These are phyloP conservation scores for Seriola aureovittata DNA, from an alignment of 2,113 vertebrate genomes.

Conservation along the genomic window DNA sequence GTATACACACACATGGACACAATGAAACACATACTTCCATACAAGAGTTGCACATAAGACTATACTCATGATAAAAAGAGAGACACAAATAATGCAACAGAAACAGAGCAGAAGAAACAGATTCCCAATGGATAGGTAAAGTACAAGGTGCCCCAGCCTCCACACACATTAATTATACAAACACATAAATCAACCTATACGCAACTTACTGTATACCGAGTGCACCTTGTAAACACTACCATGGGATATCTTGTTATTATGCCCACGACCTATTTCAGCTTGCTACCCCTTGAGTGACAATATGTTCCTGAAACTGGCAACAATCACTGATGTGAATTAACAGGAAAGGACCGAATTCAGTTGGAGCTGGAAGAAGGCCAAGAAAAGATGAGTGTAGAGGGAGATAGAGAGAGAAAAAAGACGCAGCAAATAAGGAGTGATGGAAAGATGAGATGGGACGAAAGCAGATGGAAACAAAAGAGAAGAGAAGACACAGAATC, in stretches of 20 bases:
- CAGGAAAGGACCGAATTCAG: slow-evolving; percentile 22
- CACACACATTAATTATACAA: not conserved
- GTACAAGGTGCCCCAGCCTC: not conserved
- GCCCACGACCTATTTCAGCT: slow-evolving; percentile 7
- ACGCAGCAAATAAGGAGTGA: slow-evolving; percentile 28
- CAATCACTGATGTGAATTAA: slow-evolving; percentile 20
- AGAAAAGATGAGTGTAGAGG: slow-evolving; percentile 24
- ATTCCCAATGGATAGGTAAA: not conserved
- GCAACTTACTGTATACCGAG: slow-evolving; percentile 10
- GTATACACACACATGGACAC: not conserved
- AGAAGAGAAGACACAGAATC: slow-evolving; percentile 69
- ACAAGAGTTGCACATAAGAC: not conserved
- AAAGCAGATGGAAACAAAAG: slow-evolving; percentile 66
- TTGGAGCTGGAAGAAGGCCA: not conserved
- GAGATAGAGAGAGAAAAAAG: not conserved
- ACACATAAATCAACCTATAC: not conserved
- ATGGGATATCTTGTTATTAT: slow-evolving; percentile 8
- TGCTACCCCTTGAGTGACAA: slow-evolving; percentile 26
- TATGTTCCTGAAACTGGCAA: slow-evolving; percentile 19
- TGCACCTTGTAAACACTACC: slow-evolving; percentile 15
- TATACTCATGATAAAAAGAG: not conserved
- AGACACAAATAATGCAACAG: not conserved
- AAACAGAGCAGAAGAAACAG: no score
- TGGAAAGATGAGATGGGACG: slow-evolving; percentile 50
- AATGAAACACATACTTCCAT: not conserved